These are phyloP conservation scores for Euleptes europaea DNA, from an alignment of 2,113 vertebrate species.

Conservation along the genomic window DNA sequence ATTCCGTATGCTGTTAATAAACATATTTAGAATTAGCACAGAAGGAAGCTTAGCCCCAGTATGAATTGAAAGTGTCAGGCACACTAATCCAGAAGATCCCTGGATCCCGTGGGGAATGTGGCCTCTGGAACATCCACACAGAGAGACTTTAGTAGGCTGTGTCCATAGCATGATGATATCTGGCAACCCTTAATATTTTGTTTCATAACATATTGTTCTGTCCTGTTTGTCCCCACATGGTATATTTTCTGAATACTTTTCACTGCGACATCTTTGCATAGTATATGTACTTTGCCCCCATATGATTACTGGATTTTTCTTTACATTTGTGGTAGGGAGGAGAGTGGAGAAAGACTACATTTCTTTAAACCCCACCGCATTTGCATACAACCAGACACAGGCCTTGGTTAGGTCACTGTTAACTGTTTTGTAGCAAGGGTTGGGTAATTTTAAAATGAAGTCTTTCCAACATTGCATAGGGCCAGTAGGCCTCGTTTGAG, in stretches of 20 bases:
- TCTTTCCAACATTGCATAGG: no score
- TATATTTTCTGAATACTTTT: no score
- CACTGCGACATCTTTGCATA: background rate
- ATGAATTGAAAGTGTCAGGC: background rate
- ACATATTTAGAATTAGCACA: no score
- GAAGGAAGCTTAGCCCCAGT: background rate
- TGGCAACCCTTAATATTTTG: background rate
- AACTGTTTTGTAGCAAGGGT: no score
- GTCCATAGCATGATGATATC: background rate
- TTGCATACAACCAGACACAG: background rate
- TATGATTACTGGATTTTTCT: background rate
- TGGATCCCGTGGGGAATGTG: background rate
- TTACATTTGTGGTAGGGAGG: background rate
- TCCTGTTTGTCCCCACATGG: background rate
- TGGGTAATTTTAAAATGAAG: no score
- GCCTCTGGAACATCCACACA: background rate
- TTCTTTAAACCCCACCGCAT: background rate
- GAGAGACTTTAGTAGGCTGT: background rate
- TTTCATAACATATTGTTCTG: background rate
- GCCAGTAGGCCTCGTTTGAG: background rate
- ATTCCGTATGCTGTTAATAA: background rate
- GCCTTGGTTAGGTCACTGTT: no score
- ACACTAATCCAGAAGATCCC: background rate
- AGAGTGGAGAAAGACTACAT: background rate
- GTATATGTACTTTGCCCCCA: background rate